These are phyloP conservation scores for Dipodomys stephensi DNA, from an alignment of 2,113 vertebrate species.

Conservation along the genomic window DNA sequence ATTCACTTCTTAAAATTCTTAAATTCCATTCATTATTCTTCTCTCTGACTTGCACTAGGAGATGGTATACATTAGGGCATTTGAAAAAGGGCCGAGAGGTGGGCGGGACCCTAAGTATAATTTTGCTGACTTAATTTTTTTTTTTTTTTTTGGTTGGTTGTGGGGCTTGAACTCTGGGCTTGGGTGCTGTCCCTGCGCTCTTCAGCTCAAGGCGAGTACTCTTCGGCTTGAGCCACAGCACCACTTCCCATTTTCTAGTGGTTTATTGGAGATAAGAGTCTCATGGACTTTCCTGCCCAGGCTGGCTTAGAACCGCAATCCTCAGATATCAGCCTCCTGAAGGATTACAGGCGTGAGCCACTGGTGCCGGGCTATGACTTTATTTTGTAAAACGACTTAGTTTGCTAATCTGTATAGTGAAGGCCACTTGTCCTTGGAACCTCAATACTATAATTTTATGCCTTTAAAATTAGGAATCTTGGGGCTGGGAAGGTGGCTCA, in stretches of 20 bases:
- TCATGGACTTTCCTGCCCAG: no score
- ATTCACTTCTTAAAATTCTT: constrained; percentile 25
- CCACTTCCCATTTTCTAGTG: no score
- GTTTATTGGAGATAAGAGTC: no score
- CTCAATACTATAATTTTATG: neutral
- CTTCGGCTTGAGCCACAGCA: no score
- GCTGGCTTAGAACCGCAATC: no score
- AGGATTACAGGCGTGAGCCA: no score
- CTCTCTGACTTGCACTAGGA: neutral
- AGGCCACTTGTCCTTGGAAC: neutral
- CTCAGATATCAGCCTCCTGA: no score
- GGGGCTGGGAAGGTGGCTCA: neutral
- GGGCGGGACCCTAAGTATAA: neutral
- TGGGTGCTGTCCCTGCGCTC: no score
- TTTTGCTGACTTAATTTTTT: neutral
- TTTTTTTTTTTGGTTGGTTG: no score
- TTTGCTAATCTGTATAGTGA: constrained; percentile 17
- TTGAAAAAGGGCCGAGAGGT: neutral
- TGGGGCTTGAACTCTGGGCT: no score
- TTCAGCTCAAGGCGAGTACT: no score
- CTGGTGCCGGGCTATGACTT: neutral
- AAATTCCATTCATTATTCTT: neutral
- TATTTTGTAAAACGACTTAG: constrained; percentile 22
- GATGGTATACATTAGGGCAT: neutral
- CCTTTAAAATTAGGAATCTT: constrained; percentile 44